Evolutionary conservation across 2,113 vertebrate species (phyloP), one percentile per base, ranked within the genome.

Genomic region (Crypturellus undulatus): DNA sequence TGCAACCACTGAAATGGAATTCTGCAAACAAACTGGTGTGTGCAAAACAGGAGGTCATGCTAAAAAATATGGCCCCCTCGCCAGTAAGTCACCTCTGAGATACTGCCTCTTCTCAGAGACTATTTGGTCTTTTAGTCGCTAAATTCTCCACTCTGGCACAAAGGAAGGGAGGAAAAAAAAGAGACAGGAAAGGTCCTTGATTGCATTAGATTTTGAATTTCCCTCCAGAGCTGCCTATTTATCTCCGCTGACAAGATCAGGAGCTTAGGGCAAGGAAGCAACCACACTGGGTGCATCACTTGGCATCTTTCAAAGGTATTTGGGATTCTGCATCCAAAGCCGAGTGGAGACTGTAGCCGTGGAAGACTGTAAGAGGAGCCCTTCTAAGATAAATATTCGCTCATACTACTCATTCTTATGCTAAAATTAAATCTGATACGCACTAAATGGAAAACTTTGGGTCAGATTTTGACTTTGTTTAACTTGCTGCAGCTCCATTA

Each of bases 201-300:
- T 79, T 93, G 88, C 47, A 68, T 89, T 75, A 87, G 69, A 94
- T 88, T 96, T 93, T 88, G 76, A 80, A 75, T 84, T 90, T 84
- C 62, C 38, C 86, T 89, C 91, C 84, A 51, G 60, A 96, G 77
- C 83, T 79, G 43, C 34, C 22, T 56, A 64, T 83, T 89, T 54
- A 40, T 81, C 77, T 84, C 47, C 56, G 47, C 52, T 86, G 83
- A 80, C 68, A 90, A 80, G 88, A 92, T 71, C 73, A 90, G 76
- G 73, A 49, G 56, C 67, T 68, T 64, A 89, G 62, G 47, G 38
- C 58, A 58, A 18, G 28, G 18, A 58, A 58, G 54, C 54, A 30
- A 17, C 30, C 30, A 56, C 28, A 56, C 13, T 58, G 30, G 28
- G 54, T 58, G 54, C 54, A 72, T 94, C 72, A 47, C 69, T 36